Base-by-base conservation (phyloP, 2,113 vertebrate species). In the Corythornis cristatus region DNA sequence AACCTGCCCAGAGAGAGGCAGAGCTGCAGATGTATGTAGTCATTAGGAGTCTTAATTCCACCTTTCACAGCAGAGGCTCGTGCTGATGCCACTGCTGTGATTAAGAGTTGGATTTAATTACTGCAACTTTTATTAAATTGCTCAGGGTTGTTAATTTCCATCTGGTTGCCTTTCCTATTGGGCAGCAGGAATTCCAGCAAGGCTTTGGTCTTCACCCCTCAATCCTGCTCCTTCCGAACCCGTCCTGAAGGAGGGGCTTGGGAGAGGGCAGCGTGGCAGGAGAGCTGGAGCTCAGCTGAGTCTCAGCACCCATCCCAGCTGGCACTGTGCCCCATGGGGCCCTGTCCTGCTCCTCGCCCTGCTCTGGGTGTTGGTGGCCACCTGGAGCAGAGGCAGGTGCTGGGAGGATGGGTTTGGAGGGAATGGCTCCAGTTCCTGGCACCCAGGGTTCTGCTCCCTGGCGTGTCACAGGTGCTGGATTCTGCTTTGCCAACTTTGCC, bases 31-130 rank as follows among this genome's bases (percentile, higher is more conserved):
- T 25, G 60, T 46, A 25, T 58, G 71, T 29, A 61, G 77, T 66
- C 76, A 91, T 93, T 75, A 92, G 85, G 72, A 33, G 72, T 68
- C 79, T 77, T 96, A 89, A 93, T 83, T 12, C 73, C 86, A n/a
- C 89, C 94, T 62, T 86, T 62, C 83, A 51, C 45, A 76, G 89
- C 85, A 83, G 77, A 74, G 60, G 29, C 89, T 85, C 50, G 57
- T 13, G 9, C 67, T 54, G 75, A 72, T 92, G 90, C 87, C 53
- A 54, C 72, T 74, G 4, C 51, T 62, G 80, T 15, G 56, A 87
- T 85, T 64, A 72, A 91, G 77, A 89, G 67, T 75, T 18, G 4
- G 70, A 89, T 96, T 95, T 92, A 93, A 91, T 96, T 95, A 83
- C 0, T 3, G 85, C 76, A 83, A 54, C 31, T 77, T 25, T 35